phyloP scores from a whole-genome alignment of 2,888 invertebrate genomes.

The Diaperis boleti region DNA sequence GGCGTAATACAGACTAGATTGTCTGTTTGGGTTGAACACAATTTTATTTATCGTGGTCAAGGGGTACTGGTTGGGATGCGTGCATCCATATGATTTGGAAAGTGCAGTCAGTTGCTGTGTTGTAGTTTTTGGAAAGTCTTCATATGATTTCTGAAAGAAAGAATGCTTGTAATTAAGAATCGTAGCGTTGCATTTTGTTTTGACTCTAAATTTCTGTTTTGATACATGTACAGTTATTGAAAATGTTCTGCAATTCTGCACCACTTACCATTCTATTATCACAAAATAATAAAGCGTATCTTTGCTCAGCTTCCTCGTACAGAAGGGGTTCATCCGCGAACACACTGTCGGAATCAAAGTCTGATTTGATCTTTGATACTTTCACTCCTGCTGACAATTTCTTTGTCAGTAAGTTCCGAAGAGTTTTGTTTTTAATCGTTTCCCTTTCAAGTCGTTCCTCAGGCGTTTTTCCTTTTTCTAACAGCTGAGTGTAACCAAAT shows the following conservation, averaged over 20 bases:
- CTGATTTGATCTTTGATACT: slow-evolving; percentile 26
- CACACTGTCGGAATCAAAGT: slow-evolving; percentile 29
- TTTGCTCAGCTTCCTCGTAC: slow-evolving; percentile 66
- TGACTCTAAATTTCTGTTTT: no score
- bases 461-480: slow-evolving; percentile 51
- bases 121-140: slow-evolving; percentile 43
- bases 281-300: slow-evolving; percentile 68
- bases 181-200: no score
- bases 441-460: slow-evolving; percentile 46
- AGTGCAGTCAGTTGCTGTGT: slow-evolving; percentile 25
- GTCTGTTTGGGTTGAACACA: slow-evolving; percentile 66
- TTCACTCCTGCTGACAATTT: slow-evolving; percentile 18
- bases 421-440: slow-evolving; percentile 40
- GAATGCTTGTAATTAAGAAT: slow-evolving; percentile 2
- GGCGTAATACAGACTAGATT: slow-evolving; percentile 64
- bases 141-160: slow-evolving; percentile 46
- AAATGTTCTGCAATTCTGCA: no score
- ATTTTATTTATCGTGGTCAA: slow-evolving; percentile 62
- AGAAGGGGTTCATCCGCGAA: slow-evolving; percentile 63
- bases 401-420: slow-evolving; percentile 29
- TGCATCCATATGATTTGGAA: slow-evolving; percentile 20
- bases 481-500: slow-evolving; percentile 51
- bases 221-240: no score
- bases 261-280: slow-evolving; percentile 59
- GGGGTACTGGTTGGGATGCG: slow-evolving; percentile 55